Evolutionary conservation across 2,888 invertebrate species (phyloP).

Genomic region (Cacoxenus indagator): DNA sequence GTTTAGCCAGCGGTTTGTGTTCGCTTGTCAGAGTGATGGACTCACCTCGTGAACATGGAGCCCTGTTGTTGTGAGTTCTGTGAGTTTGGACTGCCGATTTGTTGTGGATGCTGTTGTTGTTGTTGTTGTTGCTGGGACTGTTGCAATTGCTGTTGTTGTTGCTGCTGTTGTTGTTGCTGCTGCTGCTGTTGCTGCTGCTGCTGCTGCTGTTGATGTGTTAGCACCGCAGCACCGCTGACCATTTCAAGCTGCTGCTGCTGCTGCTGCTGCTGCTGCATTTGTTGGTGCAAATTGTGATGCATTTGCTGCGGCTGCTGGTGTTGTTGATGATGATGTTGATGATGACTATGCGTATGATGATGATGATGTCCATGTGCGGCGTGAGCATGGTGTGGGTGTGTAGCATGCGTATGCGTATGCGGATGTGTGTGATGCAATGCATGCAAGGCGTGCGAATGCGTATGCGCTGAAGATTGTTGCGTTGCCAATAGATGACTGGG

Average conservation of each 20-base stretch:
- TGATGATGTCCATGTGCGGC: slow-evolving; percentile 30
- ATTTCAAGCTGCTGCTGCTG: slow-evolving; percentile 37
- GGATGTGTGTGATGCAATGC: slow-evolving; percentile 26
- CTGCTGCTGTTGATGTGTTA: slow-evolving; percentile 40
- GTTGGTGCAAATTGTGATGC: slow-evolving; percentile 31
- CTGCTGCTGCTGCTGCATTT: slow-evolving; percentile 43
- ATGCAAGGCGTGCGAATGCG: slow-evolving; percentile 48
- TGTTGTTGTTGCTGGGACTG: slow-evolving; percentile 28
- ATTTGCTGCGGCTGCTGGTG: slow-evolving; percentile 45
- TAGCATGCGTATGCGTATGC: slow-evolving; percentile 19
- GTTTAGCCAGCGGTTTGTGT: no score
- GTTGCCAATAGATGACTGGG: slow-evolving; percentile 38
- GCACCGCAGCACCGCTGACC: slow-evolving; percentile 39
- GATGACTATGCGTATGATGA: slow-evolving; percentile 48
- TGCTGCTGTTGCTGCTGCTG: slow-evolving; percentile 51
- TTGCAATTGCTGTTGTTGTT: slow-evolving; percentile 40
- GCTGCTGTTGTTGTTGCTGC: slow-evolving; percentile 47
- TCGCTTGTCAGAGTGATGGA: no score
- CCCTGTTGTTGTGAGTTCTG: slow-evolving; percentile 37
- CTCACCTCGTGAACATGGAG: slow-evolving; percentile 56
- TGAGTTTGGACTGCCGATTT: slow-evolving; percentile 7
- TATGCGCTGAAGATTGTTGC: slow-evolving; percentile 43
- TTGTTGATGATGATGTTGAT: slow-evolving; percentile 40
- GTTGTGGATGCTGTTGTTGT: slow-evolving; percentile 29
- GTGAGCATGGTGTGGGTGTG: slow-evolving; percentile 33